These are phyloP conservation scores for Spinibarbus caldwelli DNA, from an alignment of 2,797 vertebrate species.

Conservation along the genomic window DNA sequence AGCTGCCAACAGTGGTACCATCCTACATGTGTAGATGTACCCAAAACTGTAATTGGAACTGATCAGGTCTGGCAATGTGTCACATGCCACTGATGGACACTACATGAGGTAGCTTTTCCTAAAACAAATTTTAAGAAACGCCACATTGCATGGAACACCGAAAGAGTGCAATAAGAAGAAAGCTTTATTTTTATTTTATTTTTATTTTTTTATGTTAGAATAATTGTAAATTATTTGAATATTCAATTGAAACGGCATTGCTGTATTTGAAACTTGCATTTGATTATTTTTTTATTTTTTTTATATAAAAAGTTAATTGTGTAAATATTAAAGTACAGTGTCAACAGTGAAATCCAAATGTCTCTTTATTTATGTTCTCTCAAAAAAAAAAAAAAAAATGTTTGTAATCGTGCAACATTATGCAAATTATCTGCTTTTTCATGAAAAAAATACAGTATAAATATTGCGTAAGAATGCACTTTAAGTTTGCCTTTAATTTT, in stretches of 20 bases:
- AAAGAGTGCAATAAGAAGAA: constrained; percentile 4
- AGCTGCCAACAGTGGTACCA: neutral
- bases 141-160: neutral
- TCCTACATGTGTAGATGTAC: neutral
- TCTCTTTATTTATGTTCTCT: neutral
- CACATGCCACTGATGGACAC: neutral
- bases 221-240: neutral
- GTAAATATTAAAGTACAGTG: neutral
- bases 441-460: too few relatives aligned
- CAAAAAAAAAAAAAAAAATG: neutral
- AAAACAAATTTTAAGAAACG: neutral
- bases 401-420: too few relatives aligned
- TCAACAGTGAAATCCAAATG: neutral
- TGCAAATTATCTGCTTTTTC: too few relatives aligned
- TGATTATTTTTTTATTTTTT: neutral
- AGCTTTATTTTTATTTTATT: neutral
- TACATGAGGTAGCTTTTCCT: neutral
- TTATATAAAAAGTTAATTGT: too few relatives aligned
- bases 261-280: neutral
- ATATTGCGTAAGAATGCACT: too few relatives aligned
- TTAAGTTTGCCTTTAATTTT: too few relatives aligned
- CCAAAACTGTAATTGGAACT: neutral
- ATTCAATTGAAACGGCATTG: neutral
- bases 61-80: constrained; percentile 10
- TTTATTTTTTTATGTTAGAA: neutral